Evolutionary conservation across 2,888 invertebrate genomes (phyloP).

Genomic region (Cantharis rufa): DNA sequence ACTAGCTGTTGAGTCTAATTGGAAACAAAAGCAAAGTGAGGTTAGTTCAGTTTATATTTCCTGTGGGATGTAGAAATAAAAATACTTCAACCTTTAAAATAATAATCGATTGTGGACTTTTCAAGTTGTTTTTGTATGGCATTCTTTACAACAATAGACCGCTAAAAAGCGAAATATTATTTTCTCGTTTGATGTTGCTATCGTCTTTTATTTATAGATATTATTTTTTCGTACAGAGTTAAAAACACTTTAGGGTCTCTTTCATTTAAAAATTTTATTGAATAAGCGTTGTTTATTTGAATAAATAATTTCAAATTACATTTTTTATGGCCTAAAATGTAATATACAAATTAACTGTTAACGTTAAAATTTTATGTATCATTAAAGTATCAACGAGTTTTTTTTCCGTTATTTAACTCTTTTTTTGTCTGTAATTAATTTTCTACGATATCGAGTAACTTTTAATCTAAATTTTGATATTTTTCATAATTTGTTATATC

Average conservation of each 20-base stretch:
- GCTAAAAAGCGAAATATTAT: slow-evolving; percentile 29
- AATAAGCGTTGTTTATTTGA: not conserved
- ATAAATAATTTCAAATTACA: not conserved
- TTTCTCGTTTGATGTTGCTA: slow-evolving; percentile 13
- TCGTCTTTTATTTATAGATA: slow-evolving; percentile 4
- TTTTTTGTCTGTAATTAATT: not conserved
- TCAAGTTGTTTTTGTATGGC: slow-evolving; percentile 29
- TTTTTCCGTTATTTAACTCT: not conserved
- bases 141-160: slow-evolving; percentile 30
- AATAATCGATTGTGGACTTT: slow-evolving; percentile 33
- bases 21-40: slow-evolving; percentile 15
- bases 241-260: not conserved
- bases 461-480: not conserved
- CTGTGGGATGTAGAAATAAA: slow-evolving; percentile 11
- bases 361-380: not conserved
- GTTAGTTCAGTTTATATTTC: slow-evolving; percentile 13
- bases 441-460: not conserved
- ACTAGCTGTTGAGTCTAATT: slow-evolving; percentile 13
- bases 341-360: not conserved
- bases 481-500: not conserved
- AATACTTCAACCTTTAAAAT: slow-evolving; percentile 22
- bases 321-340: not conserved
- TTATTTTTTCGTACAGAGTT: slow-evolving; percentile 5
- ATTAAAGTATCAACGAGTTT: not conserved
- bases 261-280: not conserved